phyloP scores from a whole-genome alignment of 2,113 vertebrate species.

The Perca flavescens region DNA sequence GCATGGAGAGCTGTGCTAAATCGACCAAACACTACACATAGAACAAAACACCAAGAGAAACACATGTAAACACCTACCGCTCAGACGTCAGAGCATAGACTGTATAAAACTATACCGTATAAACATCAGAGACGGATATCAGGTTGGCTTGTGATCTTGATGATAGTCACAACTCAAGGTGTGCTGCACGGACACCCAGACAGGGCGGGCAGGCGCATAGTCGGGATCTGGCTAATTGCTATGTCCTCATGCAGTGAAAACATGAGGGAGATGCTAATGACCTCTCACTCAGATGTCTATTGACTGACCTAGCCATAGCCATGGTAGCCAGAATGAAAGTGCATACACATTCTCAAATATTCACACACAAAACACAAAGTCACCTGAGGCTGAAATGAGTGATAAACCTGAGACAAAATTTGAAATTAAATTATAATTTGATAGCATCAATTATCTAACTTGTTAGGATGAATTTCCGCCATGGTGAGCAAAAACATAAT shows the following conservation, averaged over 20 bases:
- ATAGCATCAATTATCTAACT: conserved; percentile 71
- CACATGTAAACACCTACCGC: conserved; percentile 36
- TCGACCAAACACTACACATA: conserved; percentile 37
- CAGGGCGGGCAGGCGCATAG: conserved; percentile 17
- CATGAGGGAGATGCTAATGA: conserved; percentile 73
- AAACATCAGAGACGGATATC: conserved; percentile 48
- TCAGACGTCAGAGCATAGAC: conserved; percentile 27
- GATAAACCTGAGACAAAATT: conserved; percentile 52
- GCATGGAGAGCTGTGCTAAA: conserved; percentile 38
- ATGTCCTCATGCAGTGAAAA: conserved; percentile 74
- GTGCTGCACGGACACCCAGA: conserved; percentile 48
- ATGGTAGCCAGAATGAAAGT: conserved; percentile 58
- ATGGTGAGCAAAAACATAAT: conserved; percentile 47
- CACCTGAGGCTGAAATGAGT: conserved; percentile 60
- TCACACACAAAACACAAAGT: conserved; percentile 38
- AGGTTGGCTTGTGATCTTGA: conserved; percentile 45
- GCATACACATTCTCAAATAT: neutral
- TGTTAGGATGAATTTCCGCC: conserved; percentile 60
- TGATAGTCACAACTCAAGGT: conserved; percentile 38
- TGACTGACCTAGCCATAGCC: conserved; percentile 58
- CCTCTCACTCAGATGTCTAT: conserved; percentile 68
- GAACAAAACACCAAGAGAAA: conserved; percentile 27
- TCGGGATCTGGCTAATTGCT: conserved; percentile 67
- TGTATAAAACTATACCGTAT: too few species aligned
- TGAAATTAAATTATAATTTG: conserved; percentile 70